Evolutionary conservation across 2,888 invertebrate species (phyloP), one percentile per base, ranked within the genome.

Genomic region (Elgonia sp.): DNA sequence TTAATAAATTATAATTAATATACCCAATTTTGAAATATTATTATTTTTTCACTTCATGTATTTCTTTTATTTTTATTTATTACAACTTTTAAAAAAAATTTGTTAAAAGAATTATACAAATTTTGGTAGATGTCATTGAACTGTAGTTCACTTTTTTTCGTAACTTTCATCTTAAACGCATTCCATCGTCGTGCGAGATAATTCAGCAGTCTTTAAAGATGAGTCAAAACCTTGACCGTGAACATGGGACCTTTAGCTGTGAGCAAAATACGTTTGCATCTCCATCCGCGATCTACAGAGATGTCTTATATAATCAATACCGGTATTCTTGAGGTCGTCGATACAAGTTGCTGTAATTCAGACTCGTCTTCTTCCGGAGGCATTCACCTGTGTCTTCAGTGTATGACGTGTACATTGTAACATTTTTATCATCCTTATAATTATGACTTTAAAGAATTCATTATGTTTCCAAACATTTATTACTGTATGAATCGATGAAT

Each of bases 141-240:
- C 29, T 1, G 29, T 29, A 29, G 29, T 29, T 3, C 5, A 29
- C 5, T n/a, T 29, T 29, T 80, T 84, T 85, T 85, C 65, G 72
- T 79, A 55, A 82, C 77, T 82, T 77, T 86, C 85, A 69, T 73
- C 80, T 65, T 14, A 73, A 73, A 60, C 40, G 21, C 77, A 70
- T 76, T 72, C 63, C 70, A 60, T 79, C 53, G 77, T 82, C 53
- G 84, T 60, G 18, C 77, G 72, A 87, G 85, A 89, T 90, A 90
- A 89, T 89, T 90, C 90, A 91, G 81, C 89, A 76, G 87, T 84
- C 83, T 88, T 88, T 62, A 91, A 91, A 90, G 92, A 92, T 91
- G 92, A 92, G 92, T 90, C 84, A 89, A 80, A 91, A 91, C 92
- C 93, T 90, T 93, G 93, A 89, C 92, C 92, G 80, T 92, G 91